Conservation (phyloP, 2,797 vertebrate species). For the Eospalax fontanierii region DNA sequence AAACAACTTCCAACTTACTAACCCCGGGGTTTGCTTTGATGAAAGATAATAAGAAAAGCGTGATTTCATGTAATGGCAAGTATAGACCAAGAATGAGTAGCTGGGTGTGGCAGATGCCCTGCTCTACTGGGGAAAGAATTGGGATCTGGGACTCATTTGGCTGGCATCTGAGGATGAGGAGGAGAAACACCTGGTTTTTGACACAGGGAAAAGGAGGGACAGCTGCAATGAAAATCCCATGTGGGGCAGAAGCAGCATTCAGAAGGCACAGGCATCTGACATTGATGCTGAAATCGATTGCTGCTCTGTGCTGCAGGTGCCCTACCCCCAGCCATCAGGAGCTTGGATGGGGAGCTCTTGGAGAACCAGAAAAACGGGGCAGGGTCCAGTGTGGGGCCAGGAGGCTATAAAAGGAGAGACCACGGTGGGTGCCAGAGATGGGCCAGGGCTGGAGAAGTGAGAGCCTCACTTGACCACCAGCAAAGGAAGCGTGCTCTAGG, state of each 20-base stretch:
- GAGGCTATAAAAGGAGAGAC: background rate
- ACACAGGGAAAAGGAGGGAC: background rate
- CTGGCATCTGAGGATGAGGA: background rate
- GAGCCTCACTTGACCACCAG: background rate
- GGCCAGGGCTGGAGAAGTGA: background rate
- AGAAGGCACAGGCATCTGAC: background rate
- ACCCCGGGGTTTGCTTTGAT: background rate
- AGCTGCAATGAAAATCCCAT: background rate
- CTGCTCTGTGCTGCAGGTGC: background rate
- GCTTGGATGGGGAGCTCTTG: background rate
- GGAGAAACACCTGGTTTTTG: background rate
- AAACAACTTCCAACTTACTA: background rate
- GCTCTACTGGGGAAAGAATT: rapidly evolving
- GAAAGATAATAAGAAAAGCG: background rate
- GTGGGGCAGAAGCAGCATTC: background rate
- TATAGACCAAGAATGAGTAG: background rate
- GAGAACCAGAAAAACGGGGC: background rate
- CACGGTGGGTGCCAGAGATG: background rate
- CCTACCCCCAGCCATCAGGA: background rate
- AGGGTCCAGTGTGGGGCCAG: background rate
- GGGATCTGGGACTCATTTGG: background rate
- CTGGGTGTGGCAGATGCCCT: background rate
- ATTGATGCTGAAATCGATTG: background rate
- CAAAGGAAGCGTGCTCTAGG: background rate
- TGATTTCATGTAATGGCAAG: background rate